Base-by-base conservation (phyloP, 2,113 vertebrate genomes). In the Grallaria varia region DNA sequence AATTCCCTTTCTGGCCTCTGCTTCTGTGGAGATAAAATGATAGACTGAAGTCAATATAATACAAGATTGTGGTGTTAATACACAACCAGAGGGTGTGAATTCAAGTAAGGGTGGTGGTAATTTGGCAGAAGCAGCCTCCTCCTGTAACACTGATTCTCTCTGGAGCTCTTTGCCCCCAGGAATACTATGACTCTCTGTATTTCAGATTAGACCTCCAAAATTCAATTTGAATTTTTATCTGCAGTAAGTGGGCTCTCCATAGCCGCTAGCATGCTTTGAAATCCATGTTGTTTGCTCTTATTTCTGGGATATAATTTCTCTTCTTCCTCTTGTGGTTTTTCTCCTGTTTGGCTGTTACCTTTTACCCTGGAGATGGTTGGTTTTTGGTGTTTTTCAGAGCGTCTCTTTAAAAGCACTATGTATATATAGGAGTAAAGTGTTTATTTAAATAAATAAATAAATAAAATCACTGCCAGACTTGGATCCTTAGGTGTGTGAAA, bases 201-300 rank as follows among this genome's bases (percentile, higher is more conserved):
- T 92, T 94, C 73, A 84, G 39, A 56, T 88, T 66, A 95, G 59
- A 80, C 59, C 20, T 91, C 63, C 66, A 59, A 60, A 92, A 90
- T 77, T 63, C 79, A 93, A 40, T 93, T 85, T 92, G 55, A 94
- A 44, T 73, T 84, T 33, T 80, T 95, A 74, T 71, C 72, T 94
- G 50, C 52, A 30, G 0, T 74, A 64, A 88, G 39, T 89, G 93
- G 73, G 49, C 60, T 93, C 69, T 92, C 28, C 33, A 35, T 67
- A 71, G 72, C 82, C 90, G 47, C 59, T 47, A 22, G 92, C 89
- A 21, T 40, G 63, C 75, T 96, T 75, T 84, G 74, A 91, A 79
- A 87, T 59, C 52, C 11, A 8, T 60, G 52, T 67, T 0, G 1
- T 84, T 90, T 68, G 27, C 64, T 75, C 18, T 84, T 27, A 5